phyloP scores from a whole-genome alignment of 1,140 invertebrate genomes.

The Drosophila yakuba region DNA sequence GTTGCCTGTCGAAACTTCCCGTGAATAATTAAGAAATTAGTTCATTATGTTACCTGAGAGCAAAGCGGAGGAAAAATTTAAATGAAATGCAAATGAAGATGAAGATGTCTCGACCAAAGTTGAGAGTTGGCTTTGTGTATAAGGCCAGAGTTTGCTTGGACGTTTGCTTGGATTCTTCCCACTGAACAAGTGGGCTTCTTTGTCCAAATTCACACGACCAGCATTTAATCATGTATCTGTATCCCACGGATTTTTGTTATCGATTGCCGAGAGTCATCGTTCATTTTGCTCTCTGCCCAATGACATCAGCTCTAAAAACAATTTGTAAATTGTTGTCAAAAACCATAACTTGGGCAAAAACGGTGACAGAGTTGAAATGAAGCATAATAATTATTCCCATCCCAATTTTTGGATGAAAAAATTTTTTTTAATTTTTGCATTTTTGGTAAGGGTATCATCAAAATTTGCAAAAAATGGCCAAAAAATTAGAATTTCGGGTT shows the following conservation, averaged over 20 bases:
- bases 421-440: too few relatives aligned
- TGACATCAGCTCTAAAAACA: slow-evolving; percentile 51
- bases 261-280: slow-evolving; percentile 4
- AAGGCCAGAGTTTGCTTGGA: neutral
- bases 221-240: slow-evolving; percentile 16
- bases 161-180: slow-evolving; percentile 19
- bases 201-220: slow-evolving; percentile 27
- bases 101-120: slow-evolving; percentile 35
- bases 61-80: slow-evolving; percentile 26
- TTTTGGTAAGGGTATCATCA: too few relatives aligned
- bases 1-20: slow-evolving; percentile 59
- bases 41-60: slow-evolving; percentile 54
- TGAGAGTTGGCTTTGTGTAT: slow-evolving; percentile 5
- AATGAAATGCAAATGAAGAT: slow-evolving; percentile 71
- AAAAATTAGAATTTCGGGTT: too few relatives aligned
- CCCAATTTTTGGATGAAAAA: too few relatives aligned
- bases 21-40: slow-evolving; percentile 78
- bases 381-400: too few relatives aligned
- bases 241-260: slow-evolving; percentile 3
- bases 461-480: too few relatives aligned
- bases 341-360: too few relatives aligned
- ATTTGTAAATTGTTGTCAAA: too few relatives aligned
- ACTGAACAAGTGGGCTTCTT: slow-evolving; percentile 20
- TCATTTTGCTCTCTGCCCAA: neutral
- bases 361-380: too few relatives aligned